Conservation (phyloP, 2,888 invertebrate genomes). For the Alcis repandata region DNA sequence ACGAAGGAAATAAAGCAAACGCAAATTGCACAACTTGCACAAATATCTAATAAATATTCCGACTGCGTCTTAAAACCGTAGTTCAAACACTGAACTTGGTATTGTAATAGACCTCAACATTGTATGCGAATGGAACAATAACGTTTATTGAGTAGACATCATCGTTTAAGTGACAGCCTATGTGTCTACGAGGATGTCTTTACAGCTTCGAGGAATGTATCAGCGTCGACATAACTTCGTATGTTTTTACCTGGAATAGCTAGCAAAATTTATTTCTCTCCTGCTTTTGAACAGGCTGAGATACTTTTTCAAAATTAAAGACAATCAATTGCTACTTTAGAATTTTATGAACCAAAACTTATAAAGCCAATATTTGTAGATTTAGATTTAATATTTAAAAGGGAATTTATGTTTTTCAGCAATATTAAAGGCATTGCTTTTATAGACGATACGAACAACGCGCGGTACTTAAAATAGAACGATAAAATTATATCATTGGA, state of each 20-base stretch:
- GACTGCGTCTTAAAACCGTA: conserved; percentile 7
- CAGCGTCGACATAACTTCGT: conserved; percentile 20
- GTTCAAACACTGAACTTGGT: conserved; percentile 20
- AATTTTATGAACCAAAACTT: neutral
- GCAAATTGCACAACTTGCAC: conserved; percentile 48
- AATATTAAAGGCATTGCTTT: too few species aligned
- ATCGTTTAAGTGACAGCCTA: conserved; percentile 56
- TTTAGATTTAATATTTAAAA: too few species aligned
- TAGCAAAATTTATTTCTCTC: neutral
- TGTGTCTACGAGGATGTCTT: conserved; percentile 63
- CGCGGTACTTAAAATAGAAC: too few species aligned
- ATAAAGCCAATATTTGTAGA: too few species aligned
- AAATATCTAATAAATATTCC: conserved; percentile 41
- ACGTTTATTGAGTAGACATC: conserved; percentile 50
- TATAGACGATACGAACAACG: too few species aligned
- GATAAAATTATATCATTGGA: too few species aligned
- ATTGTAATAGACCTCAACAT: conserved; percentile 40
- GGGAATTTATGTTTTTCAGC: too few species aligned
- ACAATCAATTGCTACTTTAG: neutral
- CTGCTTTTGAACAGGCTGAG: neutral
- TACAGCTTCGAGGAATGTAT: conserved; percentile 54
- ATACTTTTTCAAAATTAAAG: neutral
- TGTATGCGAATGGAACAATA: conserved; percentile 59
- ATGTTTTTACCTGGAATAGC: conserved; percentile 31
- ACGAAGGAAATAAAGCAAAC: conserved; percentile 2